These are phyloP conservation scores for Lanius collurio DNA, from an alignment of 2,113 vertebrate genomes.

Conservation along the genomic window DNA sequence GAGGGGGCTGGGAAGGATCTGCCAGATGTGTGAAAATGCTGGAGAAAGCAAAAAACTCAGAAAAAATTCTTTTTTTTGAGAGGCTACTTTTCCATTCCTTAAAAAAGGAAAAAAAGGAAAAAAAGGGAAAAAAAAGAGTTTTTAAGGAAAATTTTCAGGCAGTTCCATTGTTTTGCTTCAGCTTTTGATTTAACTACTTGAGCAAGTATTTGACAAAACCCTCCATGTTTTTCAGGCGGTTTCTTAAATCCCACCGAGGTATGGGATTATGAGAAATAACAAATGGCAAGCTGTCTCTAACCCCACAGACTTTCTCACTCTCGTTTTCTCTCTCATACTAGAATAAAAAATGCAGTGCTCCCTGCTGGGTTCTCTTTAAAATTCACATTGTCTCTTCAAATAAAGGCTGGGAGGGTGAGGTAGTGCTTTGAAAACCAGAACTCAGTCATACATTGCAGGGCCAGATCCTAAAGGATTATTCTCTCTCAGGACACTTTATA, in stretches of 20 bases:
- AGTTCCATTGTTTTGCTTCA: conserved; percentile 27
- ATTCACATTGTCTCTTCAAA: conserved; percentile 70
- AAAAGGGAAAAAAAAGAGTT: not conserved
- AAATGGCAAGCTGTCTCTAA: conserved; percentile 55
- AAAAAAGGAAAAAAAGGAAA: not conserved
- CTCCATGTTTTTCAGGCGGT: conserved; percentile 60
- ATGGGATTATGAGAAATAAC: conserved; percentile 59
- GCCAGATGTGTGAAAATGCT: not conserved
- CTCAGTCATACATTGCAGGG: conserved; percentile 48
- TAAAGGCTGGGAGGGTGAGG: conserved; percentile 63
- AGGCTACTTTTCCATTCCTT: not conserved
- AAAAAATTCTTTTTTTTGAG: not conserved
- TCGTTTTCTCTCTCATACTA: conserved; percentile 64
- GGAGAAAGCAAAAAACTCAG: not conserved
- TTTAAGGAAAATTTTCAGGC: conserved; percentile 36
- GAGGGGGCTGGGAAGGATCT: not conserved
- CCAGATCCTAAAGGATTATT: conserved; percentile 49
- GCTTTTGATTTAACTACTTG: conserved; percentile 48
- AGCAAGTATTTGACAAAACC: conserved; percentile 40
- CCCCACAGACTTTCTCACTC: conserved; percentile 50
- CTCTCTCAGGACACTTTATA: conserved; percentile 55
- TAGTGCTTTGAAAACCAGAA: conserved; percentile 61
- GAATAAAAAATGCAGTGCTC: conserved; percentile 66
- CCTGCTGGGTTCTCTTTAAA: conserved; percentile 69
- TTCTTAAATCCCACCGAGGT: conserved; percentile 55